These are phyloP conservation scores for Heterodera schachtii DNA, from an alignment of 1,140 invertebrate species.

Conservation along the genomic window DNA sequence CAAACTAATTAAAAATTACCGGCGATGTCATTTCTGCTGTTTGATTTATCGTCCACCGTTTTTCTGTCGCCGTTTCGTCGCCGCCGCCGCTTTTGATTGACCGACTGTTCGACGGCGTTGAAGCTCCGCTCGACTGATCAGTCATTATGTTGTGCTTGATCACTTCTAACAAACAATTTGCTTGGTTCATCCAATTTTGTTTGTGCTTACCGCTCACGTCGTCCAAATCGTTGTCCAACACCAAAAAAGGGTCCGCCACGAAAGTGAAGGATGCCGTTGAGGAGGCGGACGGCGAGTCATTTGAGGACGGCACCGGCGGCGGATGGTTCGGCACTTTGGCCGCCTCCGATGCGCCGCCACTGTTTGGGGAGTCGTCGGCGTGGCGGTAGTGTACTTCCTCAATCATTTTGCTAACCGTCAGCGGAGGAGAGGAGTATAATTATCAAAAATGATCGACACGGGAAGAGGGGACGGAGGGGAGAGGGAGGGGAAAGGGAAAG, in stretches of 20 bases:
- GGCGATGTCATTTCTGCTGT: slow-evolving; percentile 10
- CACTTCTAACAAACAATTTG: slow-evolving; percentile 24
- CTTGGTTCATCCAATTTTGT: background rate
- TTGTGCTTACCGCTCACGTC: slow-evolving; percentile 50
- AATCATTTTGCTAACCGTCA: background rate
- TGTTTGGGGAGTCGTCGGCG: background rate
- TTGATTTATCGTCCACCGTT: background rate
- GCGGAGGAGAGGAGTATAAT: background rate
- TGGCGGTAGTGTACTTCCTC: background rate
- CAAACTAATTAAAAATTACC: slow-evolving; percentile 5
- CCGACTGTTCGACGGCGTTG: background rate
- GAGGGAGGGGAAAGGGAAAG: no score
- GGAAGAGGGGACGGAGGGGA: no score
- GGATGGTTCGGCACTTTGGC: background rate
- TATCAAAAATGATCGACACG: background rate
- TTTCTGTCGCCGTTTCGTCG: slow-evolving; percentile 10
- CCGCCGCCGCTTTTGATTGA: background rate
- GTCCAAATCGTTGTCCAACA: slow-evolving; percentile 51
- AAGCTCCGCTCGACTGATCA: slow-evolving; percentile 2
- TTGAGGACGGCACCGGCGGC: background rate
- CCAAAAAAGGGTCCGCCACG: slow-evolving; percentile 49
- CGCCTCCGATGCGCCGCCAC: background rate
- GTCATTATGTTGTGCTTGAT: slow-evolving; percentile 28
- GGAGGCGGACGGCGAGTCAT: background rate
- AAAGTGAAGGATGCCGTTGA: slow-evolving; percentile 2